Evolutionary conservation across 2,888 invertebrate genomes (phyloP), one percentile per base, ranked within the genome.

Genomic region (Zaprionus obscuricornis): DNA sequence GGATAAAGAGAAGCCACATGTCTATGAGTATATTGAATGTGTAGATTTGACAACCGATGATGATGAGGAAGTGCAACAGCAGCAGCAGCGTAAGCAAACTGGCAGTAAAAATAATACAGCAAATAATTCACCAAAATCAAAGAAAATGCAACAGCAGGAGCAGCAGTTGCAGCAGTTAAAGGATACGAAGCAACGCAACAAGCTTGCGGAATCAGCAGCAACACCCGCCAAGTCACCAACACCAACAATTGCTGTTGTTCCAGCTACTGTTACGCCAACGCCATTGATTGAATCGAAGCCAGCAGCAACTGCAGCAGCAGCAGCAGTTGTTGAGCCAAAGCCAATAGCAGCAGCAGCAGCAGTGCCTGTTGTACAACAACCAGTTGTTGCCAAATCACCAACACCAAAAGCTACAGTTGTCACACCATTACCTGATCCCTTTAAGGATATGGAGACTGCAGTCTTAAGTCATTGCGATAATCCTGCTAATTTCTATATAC

Each of bases 401-500:
- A 16, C 37, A 0, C 40, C 55, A 1, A 8, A n/a, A 4, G 33
- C 11, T 13, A 13, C 14, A 11, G 33, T 26, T 8, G 49, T 20
- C 2, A 24, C 34, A 4, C 57, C 57, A 4, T 27, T 50, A 3
- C 77, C 81, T 3, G 87, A 89, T 79, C 88, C 86, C 0, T 87
- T 77, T 66, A 81, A 86, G 18, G 68, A 88, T 20, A 86, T 89
- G 88, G 87, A 87, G 27, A 91, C 91, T 49, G 93, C 93, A 0
- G 91, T 91, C 65, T 92, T 95, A 20, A 92, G 94, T 63, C 95
- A 96, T 73, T 92, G 93, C n/a, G 95, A 95, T 84, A 93, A 93
- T 34, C 95, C 96, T 0, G 93, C 93, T 26, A 93, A 94, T 70
- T 95, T 96, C 89, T 96, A 95, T 92, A 90, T 96, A 7, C 95